These are phyloP conservation scores for Orestias chungarensis DNA, from an alignment of 2,797 vertebrate species.

Conservation along the genomic window DNA sequence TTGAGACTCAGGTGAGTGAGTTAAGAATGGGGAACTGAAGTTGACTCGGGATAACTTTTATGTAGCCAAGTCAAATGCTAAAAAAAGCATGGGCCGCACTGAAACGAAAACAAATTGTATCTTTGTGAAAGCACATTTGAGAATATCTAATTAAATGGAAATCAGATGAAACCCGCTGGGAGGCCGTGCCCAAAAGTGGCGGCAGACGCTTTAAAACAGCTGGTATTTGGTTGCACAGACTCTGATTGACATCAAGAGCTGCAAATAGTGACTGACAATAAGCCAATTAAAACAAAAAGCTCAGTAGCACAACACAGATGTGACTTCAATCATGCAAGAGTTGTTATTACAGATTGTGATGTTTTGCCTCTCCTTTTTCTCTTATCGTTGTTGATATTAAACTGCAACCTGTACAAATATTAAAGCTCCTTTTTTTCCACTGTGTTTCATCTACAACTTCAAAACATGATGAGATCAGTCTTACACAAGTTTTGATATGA, in stretches of 20 bases:
- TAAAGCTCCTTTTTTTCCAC: constrained; percentile 47
- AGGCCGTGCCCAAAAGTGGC: constrained; percentile 46
- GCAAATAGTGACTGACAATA: constrained; percentile 58
- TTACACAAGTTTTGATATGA: constrained; percentile 46
- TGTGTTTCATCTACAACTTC: constrained; percentile 59
- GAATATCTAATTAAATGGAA: constrained; percentile 53
- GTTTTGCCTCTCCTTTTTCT: constrained; percentile 62
- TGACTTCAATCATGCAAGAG: constrained; percentile 62
- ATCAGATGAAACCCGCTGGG: constrained; percentile 45
- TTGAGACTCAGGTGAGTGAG: constrained; percentile 81
- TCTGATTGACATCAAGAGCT: constrained; percentile 64
- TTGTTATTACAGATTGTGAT: constrained; percentile 74
- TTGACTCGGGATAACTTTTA: constrained; percentile 8
- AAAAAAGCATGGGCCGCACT: constrained; percentile 12
- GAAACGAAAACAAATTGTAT: constrained; percentile 39
- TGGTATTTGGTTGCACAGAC: constrained; percentile 50
- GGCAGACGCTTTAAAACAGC: constrained; percentile 47
- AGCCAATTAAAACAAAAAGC: constrained; percentile 76
- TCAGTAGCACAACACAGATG: constrained; percentile 69
- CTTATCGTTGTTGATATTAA: constrained; percentile 55
- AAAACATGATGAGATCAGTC: constrained; percentile 62
- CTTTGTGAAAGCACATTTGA: constrained; percentile 11
- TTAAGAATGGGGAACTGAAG: background rate
- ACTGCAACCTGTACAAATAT: constrained; percentile 75
- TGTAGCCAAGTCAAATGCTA: constrained; percentile 40